Base-by-base conservation (phyloP, 2,888 invertebrate species). In the Spisula solida region DNA sequence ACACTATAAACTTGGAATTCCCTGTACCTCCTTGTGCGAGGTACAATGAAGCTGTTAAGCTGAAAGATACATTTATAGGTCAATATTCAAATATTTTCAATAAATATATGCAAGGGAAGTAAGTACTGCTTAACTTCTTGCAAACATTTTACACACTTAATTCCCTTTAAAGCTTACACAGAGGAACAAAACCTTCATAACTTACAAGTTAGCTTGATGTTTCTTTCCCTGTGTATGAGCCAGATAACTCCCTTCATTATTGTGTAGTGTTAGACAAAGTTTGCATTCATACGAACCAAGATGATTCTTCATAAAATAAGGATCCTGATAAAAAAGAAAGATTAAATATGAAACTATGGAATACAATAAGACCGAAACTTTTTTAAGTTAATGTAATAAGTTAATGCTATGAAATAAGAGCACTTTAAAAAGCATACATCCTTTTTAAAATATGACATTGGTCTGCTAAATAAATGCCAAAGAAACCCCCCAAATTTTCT, bases 231-330 rank as follows among this genome's bases (percentile, higher is more conserved):
- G 99, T 0, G 99, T 99, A 96, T 99, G 99, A 8, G 99, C 99
- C 96, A 99, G 97, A 96, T 99, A 99, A 95, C 99, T 99, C 1
- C 99, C 99, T 97, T 97, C 99, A 97, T 99, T 99, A 96, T 99
- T 99, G 97, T 99, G 99, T 29, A 99, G 97, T 0, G 99, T 99
- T 84, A 99, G 97, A 97, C 99, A 99, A 6, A 99, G 97, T 97
- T 99, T 99, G 97, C 99, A 99, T 97, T 99, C 99, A 97, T 99
- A 99, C 0, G 99, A 99, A 0, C 97, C 99, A 94, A 99, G 97
- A 97, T 99, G 99, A 97, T 99, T 99, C 98, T 99, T 99, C 99
- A 99, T 99, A 97, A 99, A 99, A 98, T 99, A 99, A 0, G 99
- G 99, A 97, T 99, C 99, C 97, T 96, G 94, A 48, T 95, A 94